Base-by-base conservation (phyloP, 2,888 invertebrate species). In the Parnassius orleans region DNA sequence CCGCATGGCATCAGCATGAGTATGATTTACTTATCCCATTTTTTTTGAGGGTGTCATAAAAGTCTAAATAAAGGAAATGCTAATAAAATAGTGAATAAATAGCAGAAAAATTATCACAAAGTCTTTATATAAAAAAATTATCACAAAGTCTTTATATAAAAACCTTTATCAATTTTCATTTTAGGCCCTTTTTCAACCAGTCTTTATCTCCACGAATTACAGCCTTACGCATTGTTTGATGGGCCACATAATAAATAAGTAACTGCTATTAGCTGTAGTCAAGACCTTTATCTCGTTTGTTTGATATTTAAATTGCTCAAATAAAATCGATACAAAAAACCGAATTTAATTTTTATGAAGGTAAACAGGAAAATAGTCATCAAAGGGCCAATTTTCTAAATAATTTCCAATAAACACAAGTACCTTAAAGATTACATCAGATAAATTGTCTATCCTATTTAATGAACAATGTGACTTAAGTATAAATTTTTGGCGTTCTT, bases 381-480 rank as follows among this genome's bases (percentile, higher is more conserved):
- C 47, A 55, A 52, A 52, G 54, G 43, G 46, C 14, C 46, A 51
- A 56, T 63, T 63, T 63, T 46, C 19, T 53, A 63, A 60, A 51
- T 51, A 54, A 54, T 57, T 57, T 60, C 24, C 57, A 54, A 60
- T 59, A 58, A 50, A 50, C 19, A 47, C 58, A 43, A 64, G 60
- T 64, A 54, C 63, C 61, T 61, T 60, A 63, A 59, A 66, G 65
- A 67, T 67, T 67, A 67, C 66, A 65, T 60, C 54, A 66, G 64
- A 65, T 65, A 66, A 67, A 64, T 65, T 64, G 63, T 64, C 63
- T 61, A 65, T 63, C 65, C 60, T 66, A 65, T 68, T 60, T 64
- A 64, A 70, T 68, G 61, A 63, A 66, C 72, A 71, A 68, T 70
- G 69, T 73, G 68, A 64, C 68, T 72, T 71, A 33, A 33, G 33